phyloP scores from a whole-genome alignment of 2,113 vertebrate species.

The Prinia subflava region DNA sequence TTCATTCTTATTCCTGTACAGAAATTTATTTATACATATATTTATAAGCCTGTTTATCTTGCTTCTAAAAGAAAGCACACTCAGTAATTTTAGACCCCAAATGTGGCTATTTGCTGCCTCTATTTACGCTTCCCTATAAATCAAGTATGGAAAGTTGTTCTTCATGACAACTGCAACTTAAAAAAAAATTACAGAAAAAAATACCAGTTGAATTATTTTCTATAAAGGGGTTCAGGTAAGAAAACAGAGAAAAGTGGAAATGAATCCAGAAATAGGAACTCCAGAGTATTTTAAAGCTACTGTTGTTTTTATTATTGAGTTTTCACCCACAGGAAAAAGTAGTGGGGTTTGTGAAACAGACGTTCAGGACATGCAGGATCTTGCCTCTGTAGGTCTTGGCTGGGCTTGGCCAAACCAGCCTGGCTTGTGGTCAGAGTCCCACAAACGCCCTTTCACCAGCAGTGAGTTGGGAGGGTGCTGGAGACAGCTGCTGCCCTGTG shows the following conservation, averaged over 20 bases:
- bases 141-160: background rate
- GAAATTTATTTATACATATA: background rate
- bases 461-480: background rate
- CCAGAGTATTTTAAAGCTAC: background rate
- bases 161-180: background rate
- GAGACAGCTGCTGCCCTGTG: background rate
- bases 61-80: background rate
- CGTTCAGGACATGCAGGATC: background rate
- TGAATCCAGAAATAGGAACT: background rate
- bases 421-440: background rate
- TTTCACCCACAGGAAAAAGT: background rate
- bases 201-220: background rate
- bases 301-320: background rate
- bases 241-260: background rate
- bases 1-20: background rate
- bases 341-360: background rate
- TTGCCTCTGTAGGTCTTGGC: background rate
- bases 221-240: background rate
- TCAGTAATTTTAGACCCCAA: background rate
- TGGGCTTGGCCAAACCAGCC: background rate
- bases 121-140: background rate
- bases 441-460: background rate
- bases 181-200: background rate
- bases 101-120: background rate
- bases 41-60: background rate